Evolutionary conservation across 1,140 invertebrate genomes (phyloP).

Genomic region (Ceratitis capitata): DNA sequence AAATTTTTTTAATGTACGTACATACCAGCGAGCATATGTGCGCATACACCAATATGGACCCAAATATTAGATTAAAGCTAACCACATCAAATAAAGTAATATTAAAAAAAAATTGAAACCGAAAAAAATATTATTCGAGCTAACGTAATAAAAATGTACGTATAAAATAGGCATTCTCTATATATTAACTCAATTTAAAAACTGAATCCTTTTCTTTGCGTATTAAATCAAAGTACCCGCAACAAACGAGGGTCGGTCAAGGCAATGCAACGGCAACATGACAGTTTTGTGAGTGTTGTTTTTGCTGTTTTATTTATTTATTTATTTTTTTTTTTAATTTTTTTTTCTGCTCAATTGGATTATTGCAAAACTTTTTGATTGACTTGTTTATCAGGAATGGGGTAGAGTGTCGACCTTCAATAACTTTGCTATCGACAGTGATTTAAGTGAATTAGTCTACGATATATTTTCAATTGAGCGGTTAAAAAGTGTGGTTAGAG

Average conservation of each 20-base stretch:
- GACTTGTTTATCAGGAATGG: background rate
- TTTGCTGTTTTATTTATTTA: background rate
- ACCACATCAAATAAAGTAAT: background rate
- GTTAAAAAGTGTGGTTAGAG: background rate
- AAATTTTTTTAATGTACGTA: background rate
- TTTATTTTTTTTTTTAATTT: background rate
- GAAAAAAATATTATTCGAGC: background rate
- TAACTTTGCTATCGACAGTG: background rate
- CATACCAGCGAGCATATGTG: background rate
- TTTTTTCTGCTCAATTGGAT: background rate
- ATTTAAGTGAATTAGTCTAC: slow-evolving; percentile 14
- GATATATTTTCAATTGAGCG: background rate
- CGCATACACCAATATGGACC: background rate
- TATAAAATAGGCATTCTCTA: background rate
- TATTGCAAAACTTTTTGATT: slow-evolving; percentile 11
- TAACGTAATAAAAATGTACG: background rate
- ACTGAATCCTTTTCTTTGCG: background rate
- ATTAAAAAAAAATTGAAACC: background rate
- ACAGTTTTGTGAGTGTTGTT: background rate
- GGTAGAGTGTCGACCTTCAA: too few relatives aligned
- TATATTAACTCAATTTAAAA: background rate
- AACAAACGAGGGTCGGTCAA: background rate
- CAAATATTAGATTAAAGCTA: background rate
- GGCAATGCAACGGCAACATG: background rate
- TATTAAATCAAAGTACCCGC: background rate